phyloP scores from a whole-genome alignment of 2,888 invertebrate genomes.

The Volucella bombylans region DNA sequence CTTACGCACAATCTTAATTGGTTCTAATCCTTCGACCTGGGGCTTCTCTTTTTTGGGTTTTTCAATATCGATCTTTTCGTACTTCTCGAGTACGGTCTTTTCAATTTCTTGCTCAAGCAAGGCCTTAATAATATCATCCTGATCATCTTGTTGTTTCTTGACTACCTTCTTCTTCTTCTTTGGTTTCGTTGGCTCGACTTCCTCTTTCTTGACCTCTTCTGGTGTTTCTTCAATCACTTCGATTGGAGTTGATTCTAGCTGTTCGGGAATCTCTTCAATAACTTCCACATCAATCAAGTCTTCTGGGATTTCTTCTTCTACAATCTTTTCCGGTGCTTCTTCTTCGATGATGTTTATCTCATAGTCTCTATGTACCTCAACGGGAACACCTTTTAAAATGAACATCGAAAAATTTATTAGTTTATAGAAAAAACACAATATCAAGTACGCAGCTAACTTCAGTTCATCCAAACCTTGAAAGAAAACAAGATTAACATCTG shows the following conservation, averaged over 20 bases:
- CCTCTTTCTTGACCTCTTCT: constrained; percentile 77
- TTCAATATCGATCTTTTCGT: constrained; percentile 82
- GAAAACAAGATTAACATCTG: constrained; percentile 23
- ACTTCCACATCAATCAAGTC: constrained; percentile 76
- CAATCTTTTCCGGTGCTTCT: constrained; percentile 80
- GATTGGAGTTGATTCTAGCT: constrained; percentile 79
- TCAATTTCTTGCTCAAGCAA: constrained; percentile 81
- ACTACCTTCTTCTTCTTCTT: constrained; percentile 79
- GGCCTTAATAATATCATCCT: constrained; percentile 80
- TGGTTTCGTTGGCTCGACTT: constrained; percentile 76
- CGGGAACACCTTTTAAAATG: constrained; percentile 77
- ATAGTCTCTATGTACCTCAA: constrained; percentile 80
- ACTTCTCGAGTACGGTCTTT: constrained; percentile 82
- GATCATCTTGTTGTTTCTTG: constrained; percentile 80
- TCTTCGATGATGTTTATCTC: constrained; percentile 82
- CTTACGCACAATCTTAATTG: constrained; percentile 85
- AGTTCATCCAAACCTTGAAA: constrained; percentile 58
- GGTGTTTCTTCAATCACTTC: constrained; percentile 77
- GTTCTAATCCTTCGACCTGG: constrained; percentile 80
- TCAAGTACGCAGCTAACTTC: constrained; percentile 22
- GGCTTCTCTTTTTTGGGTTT: constrained; percentile 79
- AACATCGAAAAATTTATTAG: constrained; percentile 43
- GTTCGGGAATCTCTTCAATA: constrained; percentile 78
- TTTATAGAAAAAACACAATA: background rate
- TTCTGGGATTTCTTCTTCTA: constrained; percentile 79